Conservation (phyloP, 53 echinoderm and acorn worm species). For the Zoroaster sp. region DNA sequence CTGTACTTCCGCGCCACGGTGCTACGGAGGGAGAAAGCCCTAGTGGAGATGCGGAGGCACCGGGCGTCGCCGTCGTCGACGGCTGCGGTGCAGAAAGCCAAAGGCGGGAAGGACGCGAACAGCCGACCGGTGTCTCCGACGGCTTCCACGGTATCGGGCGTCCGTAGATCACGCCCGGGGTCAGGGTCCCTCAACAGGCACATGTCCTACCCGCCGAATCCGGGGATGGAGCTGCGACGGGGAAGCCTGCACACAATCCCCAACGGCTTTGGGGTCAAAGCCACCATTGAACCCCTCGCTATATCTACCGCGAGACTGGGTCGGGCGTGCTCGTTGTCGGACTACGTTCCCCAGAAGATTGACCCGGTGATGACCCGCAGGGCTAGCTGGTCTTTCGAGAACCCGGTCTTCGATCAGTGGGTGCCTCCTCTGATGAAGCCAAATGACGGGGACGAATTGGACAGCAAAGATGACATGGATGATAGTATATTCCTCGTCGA, state of each 20-base stretch:
- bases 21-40: slow-evolving; percentile 25
- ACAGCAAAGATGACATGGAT: background rate
- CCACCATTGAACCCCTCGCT: background rate
- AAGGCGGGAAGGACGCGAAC: background rate
- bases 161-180: slow-evolving; percentile 6
- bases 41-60: background rate
- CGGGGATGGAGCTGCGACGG: slow-evolving; percentile 6
- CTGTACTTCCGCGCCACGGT: slow-evolving; percentile 37
- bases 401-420: slow-evolving; percentile 55
- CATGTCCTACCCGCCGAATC: background rate
- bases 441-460: background rate
- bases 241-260: slow-evolving; percentile 32
- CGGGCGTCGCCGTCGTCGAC: background rate
- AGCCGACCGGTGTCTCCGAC: background rate
- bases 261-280: slow-evolving; percentile 7
- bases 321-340: background rate
- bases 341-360: background rate
- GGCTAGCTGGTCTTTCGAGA: slow-evolving; percentile 53
- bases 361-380: background rate
- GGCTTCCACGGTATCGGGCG: background rate
- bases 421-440: slow-evolving; percentile 10
- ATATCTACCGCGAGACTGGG: background rate
- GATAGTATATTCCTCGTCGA: background rate
- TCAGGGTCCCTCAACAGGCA: background rate
- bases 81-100: background rate